phyloP scores from a whole-genome alignment of 2,888 invertebrate genomes.

The Drosophila greeni region DNA sequence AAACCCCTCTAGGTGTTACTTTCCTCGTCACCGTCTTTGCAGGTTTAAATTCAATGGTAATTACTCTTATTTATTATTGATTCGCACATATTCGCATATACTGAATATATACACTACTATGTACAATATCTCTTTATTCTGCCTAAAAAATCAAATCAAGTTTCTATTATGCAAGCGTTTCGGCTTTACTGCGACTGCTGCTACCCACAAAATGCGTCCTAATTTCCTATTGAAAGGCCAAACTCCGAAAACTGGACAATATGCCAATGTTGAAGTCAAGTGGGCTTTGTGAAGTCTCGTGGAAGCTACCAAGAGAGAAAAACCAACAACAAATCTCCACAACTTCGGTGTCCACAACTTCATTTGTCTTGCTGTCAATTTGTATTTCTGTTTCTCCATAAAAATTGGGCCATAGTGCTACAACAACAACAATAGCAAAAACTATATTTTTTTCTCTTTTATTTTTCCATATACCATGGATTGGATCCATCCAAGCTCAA shows the following conservation, averaged over 20 bases:
- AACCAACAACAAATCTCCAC: constrained; percentile 21
- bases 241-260: constrained; percentile 38
- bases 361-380: constrained; percentile 43
- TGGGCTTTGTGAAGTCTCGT: constrained; percentile 42
- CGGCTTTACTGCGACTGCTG: constrained; percentile 4
- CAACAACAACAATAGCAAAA: constrained; percentile 3
- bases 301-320: constrained; percentile 32
- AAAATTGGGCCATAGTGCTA: constrained; percentile 37
- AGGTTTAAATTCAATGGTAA: constrained; percentile 15
- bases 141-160: constrained; percentile 13
- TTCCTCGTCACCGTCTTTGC: constrained; percentile 10
- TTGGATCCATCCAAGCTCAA: constrained; percentile 38
- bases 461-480: constrained; percentile 18
- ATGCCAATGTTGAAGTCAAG: constrained; percentile 43
- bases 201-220: constrained; percentile 47
- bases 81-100: constrained; percentile 8
- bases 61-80: constrained; percentile 17
- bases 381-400: constrained; percentile 32
- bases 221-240: constrained; percentile 56
- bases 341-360: constrained; percentile 39
- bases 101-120: not conserved
- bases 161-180: constrained; percentile 40
- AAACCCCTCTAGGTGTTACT: constrained; percentile 7
- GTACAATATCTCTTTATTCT: constrained; percentile 7
- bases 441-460: constrained; percentile 2